A percentile compares a stretch with the other conserved stretches of the same genome.
Conservation (phyloP, 2,113 vertebrate genomes). For the Pedionomus torquatus region DNA sequence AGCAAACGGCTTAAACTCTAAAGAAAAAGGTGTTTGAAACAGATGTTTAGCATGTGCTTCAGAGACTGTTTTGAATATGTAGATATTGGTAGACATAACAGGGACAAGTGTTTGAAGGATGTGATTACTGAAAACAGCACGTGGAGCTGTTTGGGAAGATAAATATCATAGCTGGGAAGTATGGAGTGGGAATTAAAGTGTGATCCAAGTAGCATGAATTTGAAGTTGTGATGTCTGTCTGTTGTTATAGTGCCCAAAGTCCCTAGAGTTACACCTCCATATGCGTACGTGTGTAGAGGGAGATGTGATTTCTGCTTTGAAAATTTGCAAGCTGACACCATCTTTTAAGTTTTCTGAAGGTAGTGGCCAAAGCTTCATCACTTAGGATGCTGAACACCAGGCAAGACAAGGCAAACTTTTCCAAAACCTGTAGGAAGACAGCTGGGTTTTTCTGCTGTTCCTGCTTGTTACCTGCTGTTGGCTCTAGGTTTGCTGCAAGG, state of each 20-base stretch:
- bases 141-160: neutral
- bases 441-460: neutral
- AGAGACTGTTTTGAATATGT: constrained; percentile 29
- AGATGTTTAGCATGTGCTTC: constrained; percentile 46
- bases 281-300: fast-evolving
- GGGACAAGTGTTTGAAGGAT: constrained; percentile 16
- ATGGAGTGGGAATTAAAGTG: neutral
- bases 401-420: neutral
- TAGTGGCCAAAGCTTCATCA: neutral
- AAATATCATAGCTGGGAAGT: neutral
- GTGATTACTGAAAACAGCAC: neutral
- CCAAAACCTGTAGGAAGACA: neutral
- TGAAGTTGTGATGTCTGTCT: neutral
- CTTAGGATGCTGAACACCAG: neutral
- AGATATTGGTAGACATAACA: constrained; percentile 29
- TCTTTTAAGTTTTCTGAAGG: neutral
- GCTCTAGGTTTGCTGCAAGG: neutral
- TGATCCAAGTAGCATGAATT: neutral
- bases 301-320: neutral
- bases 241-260: fast-evolving
- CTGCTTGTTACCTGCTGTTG: neutral
- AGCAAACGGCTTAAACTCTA: constrained; percentile 24
- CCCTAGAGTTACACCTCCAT: neutral
- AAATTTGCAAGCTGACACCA: neutral
- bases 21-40: constrained; percentile 35